Base-by-base conservation (phyloP, 2,797 vertebrate genomes). In the Eleutherodactylus coqui region DNA sequence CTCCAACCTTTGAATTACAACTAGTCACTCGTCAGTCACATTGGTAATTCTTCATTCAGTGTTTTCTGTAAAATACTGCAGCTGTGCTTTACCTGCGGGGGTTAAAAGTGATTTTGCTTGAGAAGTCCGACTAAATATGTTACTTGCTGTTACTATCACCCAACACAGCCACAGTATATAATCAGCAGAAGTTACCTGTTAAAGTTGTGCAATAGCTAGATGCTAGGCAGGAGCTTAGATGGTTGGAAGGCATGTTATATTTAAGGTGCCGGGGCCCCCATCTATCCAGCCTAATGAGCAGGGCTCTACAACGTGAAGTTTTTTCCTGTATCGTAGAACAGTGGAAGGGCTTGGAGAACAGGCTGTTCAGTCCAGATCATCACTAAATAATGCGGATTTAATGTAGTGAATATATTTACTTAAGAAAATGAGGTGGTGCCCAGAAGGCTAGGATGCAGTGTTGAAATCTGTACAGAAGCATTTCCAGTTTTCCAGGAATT, bases 401-500 rank as follows among this genome's bases (percentile, higher is more conserved):
- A n/a, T n/a, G n/a, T n/a, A n/a, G n/a, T n/a, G n/a, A n/a, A n/a
- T 34, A 8, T 1, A 19, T 36, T 24, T 19, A 34, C 36, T 34
- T 34, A 67, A 32, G 4, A 67, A 62, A 36, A 21, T 21, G 17
- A 21, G 64, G 19, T 21, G 64, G 19, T 69, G 64, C 64, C 34
- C 34, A 69, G 64, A 24, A 69, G 34, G 34, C 19, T 38, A 69
- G 64, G 38, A 38, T 38, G 38, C 34, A 10, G 3, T 38, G 32
- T 34, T 36, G 5, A 36, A 67, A 36, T 69, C 64, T 36, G 32
- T 21, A 19, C 17, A 0, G 34, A 69, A 21, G 34, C 34, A 36
- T 36, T 36, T 69, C 17, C 64, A 36, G 34, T 24, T 64, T 70
- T 70, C 67, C 67, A 70, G 67, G 21, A 70, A 70, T 70, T 41